Conservation (phyloP, 2,888 invertebrate species). For the Pelosia muscerda region DNA sequence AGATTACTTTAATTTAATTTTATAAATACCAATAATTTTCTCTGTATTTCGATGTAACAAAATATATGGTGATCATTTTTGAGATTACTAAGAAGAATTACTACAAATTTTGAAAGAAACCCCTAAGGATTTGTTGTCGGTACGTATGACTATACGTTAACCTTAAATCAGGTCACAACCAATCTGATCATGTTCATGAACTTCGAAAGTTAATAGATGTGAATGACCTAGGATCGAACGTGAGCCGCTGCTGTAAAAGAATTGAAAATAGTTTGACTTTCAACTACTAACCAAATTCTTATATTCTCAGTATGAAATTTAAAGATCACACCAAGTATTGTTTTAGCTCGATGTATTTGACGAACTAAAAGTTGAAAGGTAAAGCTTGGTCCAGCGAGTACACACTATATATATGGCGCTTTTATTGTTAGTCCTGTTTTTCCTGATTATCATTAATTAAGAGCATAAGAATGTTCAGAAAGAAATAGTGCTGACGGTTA, state of each 20-base stretch:
- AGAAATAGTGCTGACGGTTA: not conserved
- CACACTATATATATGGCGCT: too few relatives aligned
- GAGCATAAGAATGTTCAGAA: not conserved
- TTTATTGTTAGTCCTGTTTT: not conserved
- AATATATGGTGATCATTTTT: not conserved
- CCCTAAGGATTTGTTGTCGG: not conserved
- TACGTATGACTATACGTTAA: not conserved
- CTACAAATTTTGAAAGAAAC: not conserved
- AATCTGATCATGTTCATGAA: not conserved
- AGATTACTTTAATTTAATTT: not conserved
- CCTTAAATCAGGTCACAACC: not conserved
- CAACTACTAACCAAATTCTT: not conserved
- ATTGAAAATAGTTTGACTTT: not conserved
- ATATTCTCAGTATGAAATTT: not conserved
- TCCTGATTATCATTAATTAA: not conserved
- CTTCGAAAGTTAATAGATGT: not conserved
- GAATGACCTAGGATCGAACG: not conserved
- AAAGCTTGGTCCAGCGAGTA: not conserved
- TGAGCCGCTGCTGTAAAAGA: not conserved
- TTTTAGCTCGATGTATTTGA: too few relatives aligned
- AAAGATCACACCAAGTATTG: too few relatives aligned
- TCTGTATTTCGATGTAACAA: not conserved
- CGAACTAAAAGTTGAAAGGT: too few relatives aligned
- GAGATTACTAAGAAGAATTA: not conserved
- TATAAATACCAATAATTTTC: too few relatives aligned